A percentile compares a stretch with the other conserved stretches of the same genome.
phyloP scores from a whole-genome alignment of 2,888 invertebrate species.

The Gryllus longicercus region DNA sequence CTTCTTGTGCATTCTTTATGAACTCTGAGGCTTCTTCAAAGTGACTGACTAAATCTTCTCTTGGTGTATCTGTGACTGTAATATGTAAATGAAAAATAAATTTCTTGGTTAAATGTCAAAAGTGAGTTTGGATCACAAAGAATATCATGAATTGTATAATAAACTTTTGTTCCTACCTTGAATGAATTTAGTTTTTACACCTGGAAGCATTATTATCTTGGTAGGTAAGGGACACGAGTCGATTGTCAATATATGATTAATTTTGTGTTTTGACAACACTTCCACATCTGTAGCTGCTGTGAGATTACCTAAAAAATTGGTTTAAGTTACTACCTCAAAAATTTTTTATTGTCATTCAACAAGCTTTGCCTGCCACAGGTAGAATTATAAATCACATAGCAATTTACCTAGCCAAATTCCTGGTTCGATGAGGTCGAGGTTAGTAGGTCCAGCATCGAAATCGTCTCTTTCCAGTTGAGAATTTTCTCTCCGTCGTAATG shows the following conservation, averaged over 20 bases:
- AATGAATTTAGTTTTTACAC: conserved; percentile 68
- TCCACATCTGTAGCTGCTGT: conserved; percentile 73
- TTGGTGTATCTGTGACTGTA: conserved; percentile 77
- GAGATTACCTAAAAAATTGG: conserved; percentile 60
- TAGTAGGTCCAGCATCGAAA: conserved; percentile 57
- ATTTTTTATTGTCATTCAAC: background rate
- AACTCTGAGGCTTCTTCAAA: conserved; percentile 75
- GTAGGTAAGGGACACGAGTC: conserved; percentile 80
- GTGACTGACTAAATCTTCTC: conserved; percentile 77
- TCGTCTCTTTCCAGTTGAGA: conserved; percentile 45
- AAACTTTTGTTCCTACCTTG: conserved; percentile 53
- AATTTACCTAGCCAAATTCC: conserved; percentile 53
- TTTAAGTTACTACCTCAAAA: background rate
- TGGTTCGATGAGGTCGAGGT: conserved; percentile 54
- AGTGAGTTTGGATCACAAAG: background rate
- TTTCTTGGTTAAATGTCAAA: too few species aligned
- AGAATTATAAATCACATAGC: background rate
- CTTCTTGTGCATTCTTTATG: conserved; percentile 64
- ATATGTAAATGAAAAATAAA: conserved; percentile 34
- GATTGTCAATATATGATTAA: conserved; percentile 76
- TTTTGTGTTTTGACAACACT: conserved; percentile 61
- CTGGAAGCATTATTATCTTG: conserved; percentile 63
- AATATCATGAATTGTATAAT: too few species aligned
- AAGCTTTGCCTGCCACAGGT: conserved; percentile 19
- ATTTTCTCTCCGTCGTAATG: conserved; percentile 29